These are phyloP conservation scores for Conus betulinus DNA, from an alignment of 1,140 invertebrate species.

Conservation along the genomic window DNA sequence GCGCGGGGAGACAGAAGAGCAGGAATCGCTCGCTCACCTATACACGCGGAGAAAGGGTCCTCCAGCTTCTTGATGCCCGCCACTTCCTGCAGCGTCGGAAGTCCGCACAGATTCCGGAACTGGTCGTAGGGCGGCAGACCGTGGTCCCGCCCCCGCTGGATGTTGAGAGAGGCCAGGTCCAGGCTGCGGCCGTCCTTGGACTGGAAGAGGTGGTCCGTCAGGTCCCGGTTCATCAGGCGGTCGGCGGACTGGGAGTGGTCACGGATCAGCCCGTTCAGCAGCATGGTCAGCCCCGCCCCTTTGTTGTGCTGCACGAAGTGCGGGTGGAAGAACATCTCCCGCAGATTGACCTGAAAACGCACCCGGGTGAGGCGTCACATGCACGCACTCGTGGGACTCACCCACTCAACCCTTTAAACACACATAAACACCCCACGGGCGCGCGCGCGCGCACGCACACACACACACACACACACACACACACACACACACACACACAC, in stretches of 20 bases:
- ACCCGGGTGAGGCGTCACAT: not conserved
- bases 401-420: not conserved
- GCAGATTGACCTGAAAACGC: not conserved
- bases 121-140: constrained; percentile 81
- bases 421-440: not conserved
- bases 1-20: not conserved
- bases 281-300: not conserved
- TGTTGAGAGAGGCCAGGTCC: constrained; percentile 79
- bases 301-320: not conserved
- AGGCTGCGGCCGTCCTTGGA: constrained; percentile 56
- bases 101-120: constrained; percentile 45
- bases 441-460: too few relatives aligned
- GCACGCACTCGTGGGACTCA: not conserved
- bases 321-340: constrained; percentile 18
- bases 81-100: constrained; percentile 83
- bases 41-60: constrained; percentile 62
- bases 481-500: too few relatives aligned
- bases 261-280: constrained; percentile 13
- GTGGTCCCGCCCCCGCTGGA: constrained; percentile 88
- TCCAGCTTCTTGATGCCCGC: not conserved
- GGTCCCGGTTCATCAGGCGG: constrained; percentile 51
- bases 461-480: too few relatives aligned
- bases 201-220: constrained; percentile 56
- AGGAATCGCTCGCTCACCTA: constrained; percentile 5
- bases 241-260: constrained; percentile 41